phyloP scores from a whole-genome alignment of 2,888 invertebrate genomes.

The Autographa pulchrina region DNA sequence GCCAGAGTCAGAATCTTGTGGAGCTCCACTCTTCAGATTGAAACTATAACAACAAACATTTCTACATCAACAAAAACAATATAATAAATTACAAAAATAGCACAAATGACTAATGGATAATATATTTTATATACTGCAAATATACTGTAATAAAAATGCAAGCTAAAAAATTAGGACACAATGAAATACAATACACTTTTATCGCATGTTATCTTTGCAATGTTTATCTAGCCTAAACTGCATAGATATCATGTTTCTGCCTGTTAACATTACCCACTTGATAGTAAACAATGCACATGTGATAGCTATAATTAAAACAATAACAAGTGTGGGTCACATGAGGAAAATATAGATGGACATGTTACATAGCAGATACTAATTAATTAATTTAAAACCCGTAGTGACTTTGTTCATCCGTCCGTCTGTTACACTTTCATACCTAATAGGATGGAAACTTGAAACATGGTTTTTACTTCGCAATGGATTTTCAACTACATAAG shows the following conservation, averaged over 20 bases:
- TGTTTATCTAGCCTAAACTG: slow-evolving; percentile 16
- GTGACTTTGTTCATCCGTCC: no score
- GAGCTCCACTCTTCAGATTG: slow-evolving; percentile 78
- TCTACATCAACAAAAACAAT: background rate
- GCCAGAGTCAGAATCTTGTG: slow-evolving; percentile 85
- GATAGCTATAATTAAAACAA: background rate
- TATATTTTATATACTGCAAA: background rate
- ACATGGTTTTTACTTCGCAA: no score
- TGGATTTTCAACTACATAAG: no score
- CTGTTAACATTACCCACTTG: slow-evolving; percentile 33
- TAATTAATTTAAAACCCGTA: background rate
- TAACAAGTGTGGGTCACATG: background rate
- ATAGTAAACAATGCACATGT: background rate
- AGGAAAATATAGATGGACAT: no score
- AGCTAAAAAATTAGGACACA: background rate
- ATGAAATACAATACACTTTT: background rate
- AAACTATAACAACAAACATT: slow-evolving; percentile 73
- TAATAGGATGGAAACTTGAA: no score
- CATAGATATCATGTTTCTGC: slow-evolving; percentile 20
- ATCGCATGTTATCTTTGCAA: slow-evolving; percentile 8
- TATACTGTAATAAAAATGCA: background rate
- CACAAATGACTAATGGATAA: background rate
- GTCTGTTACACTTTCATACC: no score
- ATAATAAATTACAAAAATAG: background rate
- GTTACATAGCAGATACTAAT: no score